These are phyloP conservation scores for Cartodere bifasciata DNA, from an alignment of 2,888 invertebrate species.

Conservation along the genomic window DNA sequence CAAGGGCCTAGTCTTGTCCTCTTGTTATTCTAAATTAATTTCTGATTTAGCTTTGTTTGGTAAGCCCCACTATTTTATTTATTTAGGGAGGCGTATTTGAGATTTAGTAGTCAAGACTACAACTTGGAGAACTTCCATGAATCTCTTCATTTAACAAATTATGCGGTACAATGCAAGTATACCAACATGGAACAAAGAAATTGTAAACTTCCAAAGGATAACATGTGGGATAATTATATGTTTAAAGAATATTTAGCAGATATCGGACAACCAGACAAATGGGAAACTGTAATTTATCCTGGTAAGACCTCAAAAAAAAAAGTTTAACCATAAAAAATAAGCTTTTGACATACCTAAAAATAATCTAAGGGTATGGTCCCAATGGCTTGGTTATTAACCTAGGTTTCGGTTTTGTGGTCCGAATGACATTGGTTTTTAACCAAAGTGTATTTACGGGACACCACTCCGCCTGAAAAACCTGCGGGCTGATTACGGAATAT, in stretches of 20 bases:
- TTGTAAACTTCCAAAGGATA: conserved; percentile 70
- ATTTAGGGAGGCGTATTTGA: conserved; percentile 75
- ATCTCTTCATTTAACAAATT: conserved; percentile 85
- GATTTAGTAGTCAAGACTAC: conserved; percentile 86
- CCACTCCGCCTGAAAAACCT: too few species aligned
- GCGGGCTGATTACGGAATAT: too few species aligned
- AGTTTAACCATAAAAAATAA: not conserved
- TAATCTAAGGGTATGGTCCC: too few species aligned
- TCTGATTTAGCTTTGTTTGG: too few species aligned
- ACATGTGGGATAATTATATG: conserved; percentile 89
- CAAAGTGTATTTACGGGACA: too few species aligned
- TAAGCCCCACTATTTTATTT: too few species aligned
- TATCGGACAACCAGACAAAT: conserved; percentile 63
- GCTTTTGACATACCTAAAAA: too few species aligned
- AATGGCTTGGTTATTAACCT: too few species aligned
- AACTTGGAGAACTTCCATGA: conserved; percentile 80
- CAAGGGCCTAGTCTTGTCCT: too few species aligned
- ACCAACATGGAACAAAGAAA: conserved; percentile 54
- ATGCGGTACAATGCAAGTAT: conserved; percentile 85
- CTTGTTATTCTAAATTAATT: too few species aligned
- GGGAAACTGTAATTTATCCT: conserved; percentile 80
- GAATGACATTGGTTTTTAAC: too few species aligned
- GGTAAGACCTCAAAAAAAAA: conserved; percentile 40
- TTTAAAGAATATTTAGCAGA: conserved; percentile 54
- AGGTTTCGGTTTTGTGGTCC: too few species aligned